A percentile compares a stretch with the other conserved stretches of the same genome.
phyloP scores from a whole-genome alignment of 1,140 invertebrate species.

The Pinna nobilis region DNA sequence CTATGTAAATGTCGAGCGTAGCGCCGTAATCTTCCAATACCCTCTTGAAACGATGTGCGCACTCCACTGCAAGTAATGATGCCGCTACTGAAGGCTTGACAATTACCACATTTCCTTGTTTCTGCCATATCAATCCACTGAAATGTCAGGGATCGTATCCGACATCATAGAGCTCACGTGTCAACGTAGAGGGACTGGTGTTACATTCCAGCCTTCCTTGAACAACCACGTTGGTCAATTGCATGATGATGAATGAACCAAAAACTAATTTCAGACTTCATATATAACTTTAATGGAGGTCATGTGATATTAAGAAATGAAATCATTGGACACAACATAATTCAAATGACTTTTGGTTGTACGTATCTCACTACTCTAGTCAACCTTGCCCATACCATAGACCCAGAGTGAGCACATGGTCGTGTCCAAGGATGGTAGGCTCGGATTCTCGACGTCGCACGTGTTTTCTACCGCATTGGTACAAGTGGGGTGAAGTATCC shows the following conservation, averaged over 20 bases:
- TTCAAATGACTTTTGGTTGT: background rate
- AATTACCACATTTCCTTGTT: conserved; percentile 10
- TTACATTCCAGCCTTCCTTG: conserved; percentile 9
- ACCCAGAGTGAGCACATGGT: no score
- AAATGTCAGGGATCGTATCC: conserved; percentile 24
- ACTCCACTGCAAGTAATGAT: conserved; percentile 23
- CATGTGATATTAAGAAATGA: no score
- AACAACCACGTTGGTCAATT: conserved; percentile 26
- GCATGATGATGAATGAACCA: conserved; percentile 11
- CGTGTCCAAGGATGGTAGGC: no score
- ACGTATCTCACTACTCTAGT: no score
- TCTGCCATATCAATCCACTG: conserved; percentile 23
- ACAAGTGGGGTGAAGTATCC: conserved; percentile 17
- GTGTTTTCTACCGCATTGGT: no score
- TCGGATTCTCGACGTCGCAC: no score
- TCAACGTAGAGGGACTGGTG: background rate
- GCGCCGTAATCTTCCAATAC: conserved; percentile 3
- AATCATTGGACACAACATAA: background rate
- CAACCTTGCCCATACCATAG: no score
- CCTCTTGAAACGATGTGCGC: conserved; percentile 2
- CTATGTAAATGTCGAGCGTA: conserved; percentile 25
- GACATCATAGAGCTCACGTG: background rate
- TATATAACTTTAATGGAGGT: background rate
- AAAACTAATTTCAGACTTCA: background rate
- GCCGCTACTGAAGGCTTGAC: conserved; percentile 11